These are phyloP conservation scores for Rhabdophis nuchalis DNA, from an alignment of 2,797 vertebrate genomes.

Conservation along the genomic window DNA sequence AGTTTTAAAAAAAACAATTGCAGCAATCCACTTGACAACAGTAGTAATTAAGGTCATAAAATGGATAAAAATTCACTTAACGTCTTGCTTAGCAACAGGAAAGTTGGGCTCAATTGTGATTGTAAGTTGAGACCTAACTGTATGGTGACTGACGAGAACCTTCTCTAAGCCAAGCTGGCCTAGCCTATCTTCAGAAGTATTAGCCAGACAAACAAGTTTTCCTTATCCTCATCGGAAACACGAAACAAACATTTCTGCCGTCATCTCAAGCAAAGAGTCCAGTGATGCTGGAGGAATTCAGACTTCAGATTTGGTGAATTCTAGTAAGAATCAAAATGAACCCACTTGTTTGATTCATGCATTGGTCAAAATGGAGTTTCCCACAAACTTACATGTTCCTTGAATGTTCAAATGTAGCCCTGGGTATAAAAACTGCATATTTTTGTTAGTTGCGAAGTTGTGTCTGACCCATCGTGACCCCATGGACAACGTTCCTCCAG, in stretches of 20 bases:
- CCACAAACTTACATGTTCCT: neutral
- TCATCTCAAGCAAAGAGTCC: constrained; percentile 5
- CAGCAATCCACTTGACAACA: neutral
- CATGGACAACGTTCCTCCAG: too few species aligned
- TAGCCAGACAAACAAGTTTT: constrained; percentile 10
- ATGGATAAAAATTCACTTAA: neutral
- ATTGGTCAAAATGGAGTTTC: neutral
- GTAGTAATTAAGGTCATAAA: neutral
- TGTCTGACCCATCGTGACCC: too few species aligned
- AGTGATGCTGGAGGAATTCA: neutral
- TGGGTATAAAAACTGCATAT: neutral
- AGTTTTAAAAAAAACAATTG: too few species aligned
- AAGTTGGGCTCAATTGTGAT: neutral
- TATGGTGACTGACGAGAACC: neutral
- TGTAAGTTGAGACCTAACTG: neutral
- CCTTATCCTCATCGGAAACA: constrained; percentile 8
- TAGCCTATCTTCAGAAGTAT: neutral
- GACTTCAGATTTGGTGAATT: neutral
- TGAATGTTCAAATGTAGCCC: neutral
- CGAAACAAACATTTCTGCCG: neutral
- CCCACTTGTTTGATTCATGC: neutral
- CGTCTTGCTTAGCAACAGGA: neutral
- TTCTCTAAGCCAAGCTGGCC: neutral
- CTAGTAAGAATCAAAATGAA: neutral
- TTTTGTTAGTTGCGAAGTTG: too few species aligned